Evolutionary conservation across 2,113 vertebrate genomes (phyloP).

Genomic region (Scolopax mira): DNA sequence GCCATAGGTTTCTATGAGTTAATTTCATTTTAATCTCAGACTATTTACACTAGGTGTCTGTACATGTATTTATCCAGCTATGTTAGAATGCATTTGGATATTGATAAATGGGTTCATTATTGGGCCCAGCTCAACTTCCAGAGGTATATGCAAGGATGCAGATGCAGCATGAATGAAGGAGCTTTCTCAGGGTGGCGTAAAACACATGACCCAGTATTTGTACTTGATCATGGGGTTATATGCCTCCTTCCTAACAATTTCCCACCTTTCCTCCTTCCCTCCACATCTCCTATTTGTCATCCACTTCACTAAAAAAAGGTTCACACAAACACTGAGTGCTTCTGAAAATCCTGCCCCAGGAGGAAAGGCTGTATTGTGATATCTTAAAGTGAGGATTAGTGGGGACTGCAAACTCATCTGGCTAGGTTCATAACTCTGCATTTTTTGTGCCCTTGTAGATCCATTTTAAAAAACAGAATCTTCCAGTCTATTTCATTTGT

Average conservation of each 20-base stretch:
- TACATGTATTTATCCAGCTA: neutral
- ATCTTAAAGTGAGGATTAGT: neutral
- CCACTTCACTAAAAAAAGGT: neutral
- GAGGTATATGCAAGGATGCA: neutral
- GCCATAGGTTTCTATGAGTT: neutral
- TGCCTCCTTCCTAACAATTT: neutral
- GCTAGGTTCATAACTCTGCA: neutral
- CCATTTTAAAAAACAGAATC: neutral
- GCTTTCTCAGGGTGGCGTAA: neutral
- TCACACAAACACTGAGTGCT: neutral
- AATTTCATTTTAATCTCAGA: neutral
- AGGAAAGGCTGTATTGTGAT: neutral
- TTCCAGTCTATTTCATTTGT: neutral
- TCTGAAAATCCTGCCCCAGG: neutral
- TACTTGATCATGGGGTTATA: neutral
- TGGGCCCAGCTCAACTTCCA: neutral
- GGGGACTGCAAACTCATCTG: neutral
- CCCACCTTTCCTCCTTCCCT: neutral
- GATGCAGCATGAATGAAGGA: neutral
- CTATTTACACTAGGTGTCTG: neutral
- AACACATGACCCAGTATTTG: neutral
- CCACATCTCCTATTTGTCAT: neutral
- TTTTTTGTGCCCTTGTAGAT: neutral
- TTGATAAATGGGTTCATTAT: neutral
- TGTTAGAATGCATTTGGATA: neutral